Conservation (phyloP, 2,888 invertebrate genomes). For the Frankliniella intonsa region DNA sequence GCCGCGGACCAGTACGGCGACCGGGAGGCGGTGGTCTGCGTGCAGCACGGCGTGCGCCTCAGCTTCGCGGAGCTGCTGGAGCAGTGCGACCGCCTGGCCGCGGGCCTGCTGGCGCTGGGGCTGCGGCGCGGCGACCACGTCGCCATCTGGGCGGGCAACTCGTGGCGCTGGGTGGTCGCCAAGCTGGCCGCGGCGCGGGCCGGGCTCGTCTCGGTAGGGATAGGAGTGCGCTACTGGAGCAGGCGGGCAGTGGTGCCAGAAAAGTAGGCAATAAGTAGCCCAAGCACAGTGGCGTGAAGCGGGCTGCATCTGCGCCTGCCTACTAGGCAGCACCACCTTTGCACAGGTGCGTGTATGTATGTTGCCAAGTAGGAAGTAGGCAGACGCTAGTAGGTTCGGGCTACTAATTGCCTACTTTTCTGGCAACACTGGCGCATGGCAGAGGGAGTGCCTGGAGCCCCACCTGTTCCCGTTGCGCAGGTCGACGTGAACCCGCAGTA, state of each 20-base stretch:
- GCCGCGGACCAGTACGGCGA: background rate
- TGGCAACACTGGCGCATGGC: too few species aligned
- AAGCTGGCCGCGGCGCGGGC: conserved; percentile 66
- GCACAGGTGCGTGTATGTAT: too few species aligned
- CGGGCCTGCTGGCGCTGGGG: conserved; percentile 65
- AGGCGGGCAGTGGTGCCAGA: background rate
- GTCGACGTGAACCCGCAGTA: conserved; percentile 76
- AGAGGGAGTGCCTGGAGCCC: too few species aligned
- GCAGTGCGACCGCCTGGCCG: conserved; percentile 62
- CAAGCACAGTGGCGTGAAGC: too few species aligned
- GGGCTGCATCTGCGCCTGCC: too few species aligned
- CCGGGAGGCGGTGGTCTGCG: background rate
- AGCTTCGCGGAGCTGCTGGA: background rate
- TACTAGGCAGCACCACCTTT: too few species aligned
- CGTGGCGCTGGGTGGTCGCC: conserved; percentile 67
- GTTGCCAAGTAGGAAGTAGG: too few species aligned
- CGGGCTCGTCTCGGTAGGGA: conserved; percentile 63
- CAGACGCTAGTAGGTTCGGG: too few species aligned
- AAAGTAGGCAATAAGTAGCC: too few species aligned
- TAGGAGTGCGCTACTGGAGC: too few species aligned
- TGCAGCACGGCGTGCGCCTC: background rate
- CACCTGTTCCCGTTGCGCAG: conserved; percentile 42
- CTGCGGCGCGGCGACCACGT: conserved; percentile 66
- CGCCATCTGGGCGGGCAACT: conserved; percentile 76
- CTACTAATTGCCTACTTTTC: too few species aligned